A percentile compares a stretch with the other conserved stretches of the same genome.
Conservation (phyloP, 2,113 vertebrate species). For the Erythrolamprus reginae region DNA sequence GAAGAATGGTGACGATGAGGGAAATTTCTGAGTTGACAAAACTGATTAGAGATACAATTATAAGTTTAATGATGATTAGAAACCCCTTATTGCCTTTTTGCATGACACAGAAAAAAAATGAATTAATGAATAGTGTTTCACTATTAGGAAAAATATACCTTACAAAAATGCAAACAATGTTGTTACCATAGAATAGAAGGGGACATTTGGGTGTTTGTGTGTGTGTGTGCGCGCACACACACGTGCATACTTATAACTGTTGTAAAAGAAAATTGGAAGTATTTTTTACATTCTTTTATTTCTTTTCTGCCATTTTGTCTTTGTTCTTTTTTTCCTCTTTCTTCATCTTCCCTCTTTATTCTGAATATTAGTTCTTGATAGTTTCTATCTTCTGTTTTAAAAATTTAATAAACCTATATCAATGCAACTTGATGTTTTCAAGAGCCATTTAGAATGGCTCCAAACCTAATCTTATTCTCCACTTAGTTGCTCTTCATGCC, state of each 20-base stretch:
- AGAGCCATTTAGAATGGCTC: constrained; percentile 16
- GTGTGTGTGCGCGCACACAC: too few relatives aligned
- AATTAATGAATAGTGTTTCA: too few relatives aligned
- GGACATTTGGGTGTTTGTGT: too few relatives aligned
- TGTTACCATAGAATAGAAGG: constrained; percentile 10
- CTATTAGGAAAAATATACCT: too few relatives aligned
- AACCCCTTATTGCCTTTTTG: too few relatives aligned
- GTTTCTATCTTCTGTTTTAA: background rate
- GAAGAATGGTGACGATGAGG: too few relatives aligned
- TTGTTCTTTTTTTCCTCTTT: constrained; percentile 23
- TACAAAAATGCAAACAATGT: background rate
- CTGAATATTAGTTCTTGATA: background rate
- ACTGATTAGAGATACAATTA: too few relatives aligned
- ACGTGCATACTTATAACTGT: too few relatives aligned
- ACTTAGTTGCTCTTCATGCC: constrained; percentile 44
- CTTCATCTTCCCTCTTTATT: background rate
- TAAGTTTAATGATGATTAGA: too few relatives aligned
- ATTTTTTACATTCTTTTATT: background rate
- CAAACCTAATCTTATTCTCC: constrained; percentile 47
- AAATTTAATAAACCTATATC: constrained; percentile 1
- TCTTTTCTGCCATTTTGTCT: background rate
- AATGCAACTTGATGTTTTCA: constrained; percentile 40
- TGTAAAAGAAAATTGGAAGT: too few relatives aligned
- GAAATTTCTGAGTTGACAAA: too few relatives aligned
- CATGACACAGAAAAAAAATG: too few relatives aligned